Conservation (phyloP, 2,113 vertebrate genomes). For the Onychorhynchus coronatus region DNA sequence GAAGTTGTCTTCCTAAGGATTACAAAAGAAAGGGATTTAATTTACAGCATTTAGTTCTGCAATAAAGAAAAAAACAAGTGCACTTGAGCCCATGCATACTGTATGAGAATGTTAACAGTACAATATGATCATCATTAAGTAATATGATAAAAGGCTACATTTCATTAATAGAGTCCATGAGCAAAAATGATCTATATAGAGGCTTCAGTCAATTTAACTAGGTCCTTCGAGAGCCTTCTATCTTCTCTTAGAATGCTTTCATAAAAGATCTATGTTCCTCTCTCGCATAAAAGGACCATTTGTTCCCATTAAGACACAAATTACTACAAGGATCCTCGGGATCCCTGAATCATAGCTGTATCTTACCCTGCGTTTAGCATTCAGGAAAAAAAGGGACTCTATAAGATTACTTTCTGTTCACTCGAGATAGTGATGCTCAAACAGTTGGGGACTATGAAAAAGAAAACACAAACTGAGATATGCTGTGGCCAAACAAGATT, state of each 20-base stretch:
- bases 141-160: conserved; percentile 66
- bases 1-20: conserved; percentile 36
- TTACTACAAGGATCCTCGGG: conserved; percentile 30
- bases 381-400: conserved; percentile 37
- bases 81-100: conserved; percentile 69
- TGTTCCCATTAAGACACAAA: conserved; percentile 51
- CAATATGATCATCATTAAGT: conserved; percentile 56
- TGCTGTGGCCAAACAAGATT: conserved; percentile 61
- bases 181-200: conserved; percentile 38
- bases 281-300: conserved; percentile 2
- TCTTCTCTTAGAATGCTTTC: not conserved
- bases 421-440: not conserved
- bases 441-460: conserved; percentile 6
- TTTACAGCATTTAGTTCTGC: conserved; percentile 60
- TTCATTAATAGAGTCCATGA: conserved; percentile 58
- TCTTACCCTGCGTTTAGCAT: conserved; percentile 55
- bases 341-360: conserved; percentile 44
- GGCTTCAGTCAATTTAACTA: conserved; percentile 8
- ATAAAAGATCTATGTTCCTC: not conserved
- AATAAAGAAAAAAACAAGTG: conserved; percentile 62
- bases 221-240: conserved; percentile 14
- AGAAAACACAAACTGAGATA: conserved; percentile 56
- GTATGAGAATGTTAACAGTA: conserved; percentile 55
- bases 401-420: conserved; percentile 19
- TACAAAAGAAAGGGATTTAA: conserved; percentile 57